Evolutionary conservation across 2,797 vertebrate genomes (phyloP), one percentile per base, ranked within the genome.

Genomic region (Brotula barbata): DNA sequence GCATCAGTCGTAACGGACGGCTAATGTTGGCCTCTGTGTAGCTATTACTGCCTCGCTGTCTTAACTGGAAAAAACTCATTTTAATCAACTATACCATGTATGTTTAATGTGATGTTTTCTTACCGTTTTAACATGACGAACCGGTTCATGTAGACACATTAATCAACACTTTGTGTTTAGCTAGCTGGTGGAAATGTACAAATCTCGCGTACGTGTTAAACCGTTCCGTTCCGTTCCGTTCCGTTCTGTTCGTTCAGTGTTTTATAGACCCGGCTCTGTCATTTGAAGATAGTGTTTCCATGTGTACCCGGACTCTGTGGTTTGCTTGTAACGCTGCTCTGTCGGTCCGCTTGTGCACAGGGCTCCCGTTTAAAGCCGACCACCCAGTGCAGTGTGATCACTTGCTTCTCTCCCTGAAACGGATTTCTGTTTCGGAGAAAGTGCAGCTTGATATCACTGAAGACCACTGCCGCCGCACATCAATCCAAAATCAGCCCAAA

Each of bases 321-420:
- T 36, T 19, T 14, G 12, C 1, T 50, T 59, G 17, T 77, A 55
- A 77, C 39, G 23, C 47, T 54, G 46, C 31, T 25, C 17, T 71
- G 20, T 87, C 9, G 42, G 62, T 52, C 11, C 48, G 48, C 66
- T 74, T 25, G 44, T 77, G 19, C 33, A 1, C 71, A 93, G 92
- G 86, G 80, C 87, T 89, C 91, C 91, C 88, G 89, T 92, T 88
- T 70, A 87, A 90, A 78, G 62, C 72, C 71, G 64, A 80, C 78
- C 83, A 82, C 71, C 78, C 72, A 82, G 78, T 80, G 75, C 83
- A 84, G 85, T 87, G 87, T 79, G 70, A 82, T 84, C 83, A 49
- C 79, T 87, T 77, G 83, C 78, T 52, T 75, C 77, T 77, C 43
- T 67, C 84, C 82, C 86, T 82, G 82, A 75, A 84, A 82, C 85